phyloP scores from a whole-genome alignment of 2,113 vertebrate species.

The Scartelaos histophorus region DNA sequence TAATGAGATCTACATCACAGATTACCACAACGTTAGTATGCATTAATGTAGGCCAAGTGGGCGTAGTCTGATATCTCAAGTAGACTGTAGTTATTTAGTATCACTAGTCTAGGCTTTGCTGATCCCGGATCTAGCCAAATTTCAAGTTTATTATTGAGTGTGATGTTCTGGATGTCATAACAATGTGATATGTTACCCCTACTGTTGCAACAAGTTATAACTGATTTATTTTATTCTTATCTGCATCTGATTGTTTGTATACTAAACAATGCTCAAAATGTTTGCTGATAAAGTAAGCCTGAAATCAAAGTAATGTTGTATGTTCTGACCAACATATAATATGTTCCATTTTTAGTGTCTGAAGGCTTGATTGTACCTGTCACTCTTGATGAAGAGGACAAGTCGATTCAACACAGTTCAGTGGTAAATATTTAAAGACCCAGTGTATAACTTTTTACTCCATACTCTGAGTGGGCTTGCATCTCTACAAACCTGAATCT shows the following conservation, averaged over 20 bases:
- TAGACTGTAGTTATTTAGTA: background rate
- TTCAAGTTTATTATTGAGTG: too few relatives aligned
- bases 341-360: constrained; percentile 27
- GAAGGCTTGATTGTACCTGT: constrained; percentile 22
- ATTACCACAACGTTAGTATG: background rate
- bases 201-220: too few relatives aligned
- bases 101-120: background rate
- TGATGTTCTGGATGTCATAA: too few relatives aligned
- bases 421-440: constrained; percentile 32
- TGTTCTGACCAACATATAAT: background rate
- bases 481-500: too few relatives aligned
- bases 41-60: background rate
- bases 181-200: too few relatives aligned
- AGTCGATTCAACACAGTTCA: constrained; percentile 23
- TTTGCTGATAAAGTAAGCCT: too few relatives aligned
- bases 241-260: background rate
- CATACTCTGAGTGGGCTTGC: too few relatives aligned
- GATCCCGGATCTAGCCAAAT: too few relatives aligned
- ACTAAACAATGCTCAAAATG: background rate
- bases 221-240: background rate
- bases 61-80: background rate
- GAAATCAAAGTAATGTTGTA: background rate
- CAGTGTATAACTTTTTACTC: too few relatives aligned
- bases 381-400: constrained; percentile 34
- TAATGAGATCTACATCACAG: background rate